A percentile compares a stretch with the other conserved stretches of the same genome.
These are phyloP conservation scores for Hexactinellida sp. DNA, from an alignment of 37 sponge, comb jelly and placozoan species.

Conservation along the genomic window DNA sequence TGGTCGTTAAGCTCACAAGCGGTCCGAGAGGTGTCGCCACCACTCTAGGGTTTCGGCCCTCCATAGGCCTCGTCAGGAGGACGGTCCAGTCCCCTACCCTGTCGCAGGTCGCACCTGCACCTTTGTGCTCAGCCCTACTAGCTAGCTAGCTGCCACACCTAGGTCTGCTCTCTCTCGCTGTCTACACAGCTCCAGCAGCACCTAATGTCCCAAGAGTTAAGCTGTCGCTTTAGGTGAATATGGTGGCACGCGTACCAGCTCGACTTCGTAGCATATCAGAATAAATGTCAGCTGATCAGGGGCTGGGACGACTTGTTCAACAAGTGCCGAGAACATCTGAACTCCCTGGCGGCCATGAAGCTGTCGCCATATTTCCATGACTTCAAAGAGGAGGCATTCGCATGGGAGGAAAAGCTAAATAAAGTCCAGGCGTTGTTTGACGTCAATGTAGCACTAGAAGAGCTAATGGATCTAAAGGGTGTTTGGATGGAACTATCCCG, in stretches of 20 bases:
- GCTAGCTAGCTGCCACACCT: too few relatives aligned
- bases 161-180: too few relatives aligned
- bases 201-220: conserved; percentile 71
- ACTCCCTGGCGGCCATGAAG: too few relatives aligned
- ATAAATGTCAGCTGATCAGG: conserved; percentile 77
- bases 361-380: conserved; percentile 85
- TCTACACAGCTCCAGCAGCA: too few relatives aligned
- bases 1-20: too few relatives aligned
- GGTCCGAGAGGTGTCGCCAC: too few relatives aligned
- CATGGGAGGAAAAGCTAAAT: conserved; percentile 96
- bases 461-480: conserved; percentile 87
- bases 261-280: conserved; percentile 91
- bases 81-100: too few relatives aligned
- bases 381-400: conserved; percentile 91
- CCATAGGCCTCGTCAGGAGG: too few relatives aligned
- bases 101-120: too few relatives aligned
- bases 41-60: too few relatives aligned
- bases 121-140: too few relatives aligned
- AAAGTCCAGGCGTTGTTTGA: conserved; percentile 84
- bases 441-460: conserved; percentile 82
- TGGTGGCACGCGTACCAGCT: conserved; percentile 81
- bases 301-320: conserved; percentile 96
- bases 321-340: too few relatives aligned
- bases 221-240: conserved; percentile 78
- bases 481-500: conserved; percentile 86